Percentiles rank a stretch among this genome's conserved stretches.
These are phyloP conservation scores for Leistus spinibarbis DNA, from an alignment of 2,888 invertebrate genomes.

Conservation along the genomic window DNA sequence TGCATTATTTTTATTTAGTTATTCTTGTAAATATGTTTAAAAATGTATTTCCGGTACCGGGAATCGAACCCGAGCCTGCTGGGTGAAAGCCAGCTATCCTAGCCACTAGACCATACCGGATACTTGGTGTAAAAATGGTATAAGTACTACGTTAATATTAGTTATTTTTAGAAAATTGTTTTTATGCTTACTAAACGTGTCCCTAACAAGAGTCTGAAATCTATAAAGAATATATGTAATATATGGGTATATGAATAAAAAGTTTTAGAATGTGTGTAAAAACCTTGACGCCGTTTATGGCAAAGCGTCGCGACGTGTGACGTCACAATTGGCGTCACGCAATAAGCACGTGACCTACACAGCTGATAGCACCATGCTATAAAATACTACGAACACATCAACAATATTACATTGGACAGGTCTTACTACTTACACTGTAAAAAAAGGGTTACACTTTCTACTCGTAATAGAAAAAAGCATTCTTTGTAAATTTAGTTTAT, in stretches of 20 bases:
- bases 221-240: not conserved
- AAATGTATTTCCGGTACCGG: constrained; percentile 65
- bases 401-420: not conserved
- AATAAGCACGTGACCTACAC: constrained; percentile 39
- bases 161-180: no score
- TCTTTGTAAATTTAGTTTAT: not conserved
- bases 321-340: constrained; percentile 37
- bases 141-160: not conserved
- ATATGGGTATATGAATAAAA: not conserved
- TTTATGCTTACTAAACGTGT: no score
- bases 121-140: not conserved
- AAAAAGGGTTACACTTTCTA: not conserved
- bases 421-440: not conserved
- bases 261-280: not conserved
- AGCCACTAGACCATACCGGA: constrained; percentile 73
- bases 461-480: not conserved
- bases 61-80: constrained; percentile 78
- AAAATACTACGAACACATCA: not conserved
- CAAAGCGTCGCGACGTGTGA: constrained; percentile 13
- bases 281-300: not conserved
- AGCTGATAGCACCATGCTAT: constrained; percentile 35
- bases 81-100: constrained; percentile 76
- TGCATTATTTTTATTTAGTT: no score
- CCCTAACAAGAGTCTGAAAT: no score
- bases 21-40: no score